A percentile compares a stretch with the other conserved stretches of the same genome.
phyloP scores from a whole-genome alignment of 2,113 vertebrate species.

The Cynopterus brachyotis region DNA sequence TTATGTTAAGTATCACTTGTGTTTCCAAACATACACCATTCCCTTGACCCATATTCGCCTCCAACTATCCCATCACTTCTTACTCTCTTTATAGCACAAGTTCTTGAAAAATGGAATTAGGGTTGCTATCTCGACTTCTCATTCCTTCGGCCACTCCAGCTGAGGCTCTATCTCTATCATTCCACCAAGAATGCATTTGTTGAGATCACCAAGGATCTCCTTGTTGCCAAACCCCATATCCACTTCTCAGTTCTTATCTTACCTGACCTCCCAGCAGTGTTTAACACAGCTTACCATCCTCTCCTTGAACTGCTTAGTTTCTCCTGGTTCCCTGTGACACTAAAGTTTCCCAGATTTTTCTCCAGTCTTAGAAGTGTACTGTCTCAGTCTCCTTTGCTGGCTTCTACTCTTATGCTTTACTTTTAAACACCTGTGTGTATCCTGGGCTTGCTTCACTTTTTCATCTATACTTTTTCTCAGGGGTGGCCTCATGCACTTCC shows the following conservation, averaged over 20 bases:
- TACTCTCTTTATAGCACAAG: not conserved
- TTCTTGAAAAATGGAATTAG: not conserved
- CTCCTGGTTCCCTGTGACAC: not conserved
- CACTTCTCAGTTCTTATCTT: not conserved
- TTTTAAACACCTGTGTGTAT: not conserved
- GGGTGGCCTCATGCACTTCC: not conserved
- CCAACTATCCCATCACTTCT: not conserved
- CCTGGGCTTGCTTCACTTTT: not conserved
- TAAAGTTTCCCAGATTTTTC: not conserved
- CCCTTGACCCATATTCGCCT: not conserved
- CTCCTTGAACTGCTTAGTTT: not conserved
- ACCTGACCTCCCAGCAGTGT: not conserved
- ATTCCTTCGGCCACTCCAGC: not conserved
- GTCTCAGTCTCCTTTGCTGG: not conserved
- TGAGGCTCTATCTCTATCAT: not conserved
- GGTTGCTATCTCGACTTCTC: not conserved
- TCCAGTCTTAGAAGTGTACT: not conserved
- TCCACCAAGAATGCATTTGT: not conserved
- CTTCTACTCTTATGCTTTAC: not conserved
- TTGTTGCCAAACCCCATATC: not conserved
- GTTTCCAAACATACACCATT: not conserved
- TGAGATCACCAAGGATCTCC: not conserved
- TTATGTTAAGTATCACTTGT: not conserved
- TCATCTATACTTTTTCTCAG: not conserved
- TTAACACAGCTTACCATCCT: not conserved